phyloP scores from a whole-genome alignment of 2,888 invertebrate species.

The Plebejus anna region DNA sequence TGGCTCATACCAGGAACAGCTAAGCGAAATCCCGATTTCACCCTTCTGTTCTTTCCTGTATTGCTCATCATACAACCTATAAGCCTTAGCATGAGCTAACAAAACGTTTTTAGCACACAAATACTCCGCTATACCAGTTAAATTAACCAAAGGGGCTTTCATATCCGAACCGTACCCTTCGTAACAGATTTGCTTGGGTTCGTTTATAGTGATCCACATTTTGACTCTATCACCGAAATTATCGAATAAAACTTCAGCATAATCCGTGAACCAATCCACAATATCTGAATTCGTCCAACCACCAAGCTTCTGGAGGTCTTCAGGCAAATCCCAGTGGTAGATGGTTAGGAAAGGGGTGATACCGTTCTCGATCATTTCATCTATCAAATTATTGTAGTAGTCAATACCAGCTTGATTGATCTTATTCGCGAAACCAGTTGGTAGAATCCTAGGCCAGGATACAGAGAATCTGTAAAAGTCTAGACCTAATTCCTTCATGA shows the following conservation, averaged over 20 bases:
- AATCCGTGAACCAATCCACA: constrained; percentile 71
- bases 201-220: constrained; percentile 82
- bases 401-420: constrained; percentile 82
- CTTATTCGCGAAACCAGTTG: constrained; percentile 73
- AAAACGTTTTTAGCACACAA: constrained; percentile 73
- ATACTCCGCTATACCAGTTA: constrained; percentile 71
- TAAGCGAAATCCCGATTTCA: constrained; percentile 56
- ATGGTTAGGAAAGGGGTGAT: constrained; percentile 81
- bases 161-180: constrained; percentile 68
- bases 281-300: constrained; percentile 75
- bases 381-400: constrained; percentile 83
- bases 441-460: constrained; percentile 83
- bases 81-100: constrained; percentile 78
- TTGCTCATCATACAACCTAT: constrained; percentile 63
- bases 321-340: constrained; percentile 79
- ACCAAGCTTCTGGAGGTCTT: constrained; percentile 75
- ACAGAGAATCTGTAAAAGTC: constrained; percentile 80
- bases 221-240: constrained; percentile 75
- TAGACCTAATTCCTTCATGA: constrained; percentile 65
- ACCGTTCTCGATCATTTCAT: constrained; percentile 58
- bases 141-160: constrained; percentile 58
- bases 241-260: constrained; percentile 64
- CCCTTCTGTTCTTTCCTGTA: constrained; percentile 56
- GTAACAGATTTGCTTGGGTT: constrained; percentile 67
- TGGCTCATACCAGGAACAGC: constrained; percentile 72